A percentile compares a stretch with the other conserved stretches of the same genome.
These are phyloP conservation scores for Spodoptera littoralis DNA, from an alignment of 2,888 invertebrate species.

Conservation along the genomic window DNA sequence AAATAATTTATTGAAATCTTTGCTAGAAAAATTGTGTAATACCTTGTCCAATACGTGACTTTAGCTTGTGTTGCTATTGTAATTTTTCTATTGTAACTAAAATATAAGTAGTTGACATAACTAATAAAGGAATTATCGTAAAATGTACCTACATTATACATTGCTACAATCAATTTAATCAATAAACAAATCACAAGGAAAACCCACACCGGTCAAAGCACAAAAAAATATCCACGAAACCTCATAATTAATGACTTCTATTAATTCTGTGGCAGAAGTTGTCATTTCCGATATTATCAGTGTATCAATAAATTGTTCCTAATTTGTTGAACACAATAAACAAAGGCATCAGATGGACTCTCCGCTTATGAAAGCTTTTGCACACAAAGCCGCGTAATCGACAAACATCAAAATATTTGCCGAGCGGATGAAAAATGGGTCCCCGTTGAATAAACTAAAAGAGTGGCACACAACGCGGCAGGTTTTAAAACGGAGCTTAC, in stretches of 20 bases:
- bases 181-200: slow-evolving; percentile 7
- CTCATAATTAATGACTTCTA: slow-evolving; percentile 40
- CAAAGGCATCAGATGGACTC: slow-evolving; percentile 67
- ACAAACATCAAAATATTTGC: slow-evolving; percentile 86
- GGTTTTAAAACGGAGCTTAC: slow-evolving; percentile 81
- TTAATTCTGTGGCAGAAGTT: slow-evolving; percentile 43
- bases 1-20: too few species aligned
- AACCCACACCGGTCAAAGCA: slow-evolving; percentile 11
- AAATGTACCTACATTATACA: slow-evolving; percentile 5
- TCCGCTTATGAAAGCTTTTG: slow-evolving; percentile 65
- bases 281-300: slow-evolving; percentile 43
- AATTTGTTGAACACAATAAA: slow-evolving; percentile 64
- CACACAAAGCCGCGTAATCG: slow-evolving; percentile 68
- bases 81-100: neutral
- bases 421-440: slow-evolving; percentile 80
- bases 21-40: too few species aligned
- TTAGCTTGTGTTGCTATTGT: neutral
- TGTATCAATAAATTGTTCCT: slow-evolving; percentile 43
- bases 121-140: neutral
- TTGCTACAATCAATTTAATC: slow-evolving; percentile 9
- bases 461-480: slow-evolving; percentile 73
- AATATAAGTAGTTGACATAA: neutral
- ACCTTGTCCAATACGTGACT: too few species aligned
- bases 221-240: slow-evolving; percentile 19
- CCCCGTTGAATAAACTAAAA: slow-evolving; percentile 76